Percentiles rank a stretch among this genome's conserved stretches.
Conservation (phyloP, 2,888 invertebrate genomes). For the Clistopyga incitator region DNA sequence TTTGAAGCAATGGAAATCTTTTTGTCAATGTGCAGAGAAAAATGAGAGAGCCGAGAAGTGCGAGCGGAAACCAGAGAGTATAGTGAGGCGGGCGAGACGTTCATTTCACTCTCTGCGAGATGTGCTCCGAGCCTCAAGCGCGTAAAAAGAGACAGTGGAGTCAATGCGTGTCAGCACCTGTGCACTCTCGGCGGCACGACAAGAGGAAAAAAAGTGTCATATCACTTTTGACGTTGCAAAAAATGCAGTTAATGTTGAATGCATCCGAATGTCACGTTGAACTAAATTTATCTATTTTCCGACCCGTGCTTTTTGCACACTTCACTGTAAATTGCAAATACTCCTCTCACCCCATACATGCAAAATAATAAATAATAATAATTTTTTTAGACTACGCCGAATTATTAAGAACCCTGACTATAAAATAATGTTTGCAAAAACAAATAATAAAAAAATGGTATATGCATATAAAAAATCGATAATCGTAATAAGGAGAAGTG, state of each 20-base stretch:
- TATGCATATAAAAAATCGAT: neutral
- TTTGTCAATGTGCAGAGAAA: neutral
- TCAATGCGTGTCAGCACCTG: neutral
- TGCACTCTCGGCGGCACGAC: neutral
- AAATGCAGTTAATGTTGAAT: neutral
- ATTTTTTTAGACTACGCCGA: too few species aligned
- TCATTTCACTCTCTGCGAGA: constrained; percentile 81
- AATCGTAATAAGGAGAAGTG: neutral
- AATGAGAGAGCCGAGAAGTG: constrained; percentile 28
- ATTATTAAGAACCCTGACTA: neutral
- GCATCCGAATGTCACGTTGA: neutral
- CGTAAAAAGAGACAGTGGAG: neutral
- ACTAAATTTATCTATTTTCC: too few species aligned
- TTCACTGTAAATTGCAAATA: too few species aligned
- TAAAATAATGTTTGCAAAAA: too few species aligned
- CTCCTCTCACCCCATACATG: too few species aligned
- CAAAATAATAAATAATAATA: too few species aligned
- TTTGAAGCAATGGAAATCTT: too few species aligned
- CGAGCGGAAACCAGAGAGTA: neutral
- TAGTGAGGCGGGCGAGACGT: constrained; percentile 1
- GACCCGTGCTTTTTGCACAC: neutral
- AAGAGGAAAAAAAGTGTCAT: neutral
- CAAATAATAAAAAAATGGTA: neutral
- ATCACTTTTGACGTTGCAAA: neutral
- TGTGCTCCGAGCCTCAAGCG: constrained; percentile 54